These are phyloP conservation scores for Eubasilissa splendida DNA, from an alignment of 2,888 invertebrate genomes.

Conservation along the genomic window DNA sequence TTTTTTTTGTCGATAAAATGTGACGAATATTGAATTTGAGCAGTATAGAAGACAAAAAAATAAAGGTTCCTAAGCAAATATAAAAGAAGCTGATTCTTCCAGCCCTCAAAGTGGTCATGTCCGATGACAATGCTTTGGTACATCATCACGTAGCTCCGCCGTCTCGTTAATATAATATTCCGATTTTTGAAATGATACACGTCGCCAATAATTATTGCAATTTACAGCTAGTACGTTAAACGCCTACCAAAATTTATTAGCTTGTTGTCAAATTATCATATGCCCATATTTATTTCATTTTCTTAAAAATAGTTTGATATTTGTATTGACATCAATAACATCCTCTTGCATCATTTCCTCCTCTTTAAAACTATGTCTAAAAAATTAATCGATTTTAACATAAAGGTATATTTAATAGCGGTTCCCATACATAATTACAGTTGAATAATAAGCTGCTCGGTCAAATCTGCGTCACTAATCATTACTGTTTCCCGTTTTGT, in stretches of 20 bases:
- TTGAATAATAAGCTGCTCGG: background rate
- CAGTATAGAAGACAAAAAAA: no score
- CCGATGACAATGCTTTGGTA: no score
- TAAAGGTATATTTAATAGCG: background rate
- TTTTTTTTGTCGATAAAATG: no score
- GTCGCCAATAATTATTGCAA: no score
- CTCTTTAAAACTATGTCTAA: background rate
- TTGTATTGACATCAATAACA: conserved; percentile 31
- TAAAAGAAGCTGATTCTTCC: no score
- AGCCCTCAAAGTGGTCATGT: no score
- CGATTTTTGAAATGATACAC: no score
- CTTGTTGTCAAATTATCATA: conserved; percentile 4
- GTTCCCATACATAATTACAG: conserved; percentile 5
- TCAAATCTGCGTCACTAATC: background rate
- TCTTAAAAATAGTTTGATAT: conserved; percentile 5
- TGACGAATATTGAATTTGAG: no score
- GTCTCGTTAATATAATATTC: no score
- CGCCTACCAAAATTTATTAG: conserved; percentile 1
- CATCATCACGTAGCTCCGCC: no score
- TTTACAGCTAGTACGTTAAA: background rate
- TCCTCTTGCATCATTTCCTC: conserved; percentile 30
- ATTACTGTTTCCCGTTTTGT: background rate
- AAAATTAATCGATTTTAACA: conserved; percentile 20
- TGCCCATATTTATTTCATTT: conserved; percentile 2
- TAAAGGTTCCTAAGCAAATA: no score